Conservation (phyloP, 2,888 invertebrate species). For the Tinea pellionella region DNA sequence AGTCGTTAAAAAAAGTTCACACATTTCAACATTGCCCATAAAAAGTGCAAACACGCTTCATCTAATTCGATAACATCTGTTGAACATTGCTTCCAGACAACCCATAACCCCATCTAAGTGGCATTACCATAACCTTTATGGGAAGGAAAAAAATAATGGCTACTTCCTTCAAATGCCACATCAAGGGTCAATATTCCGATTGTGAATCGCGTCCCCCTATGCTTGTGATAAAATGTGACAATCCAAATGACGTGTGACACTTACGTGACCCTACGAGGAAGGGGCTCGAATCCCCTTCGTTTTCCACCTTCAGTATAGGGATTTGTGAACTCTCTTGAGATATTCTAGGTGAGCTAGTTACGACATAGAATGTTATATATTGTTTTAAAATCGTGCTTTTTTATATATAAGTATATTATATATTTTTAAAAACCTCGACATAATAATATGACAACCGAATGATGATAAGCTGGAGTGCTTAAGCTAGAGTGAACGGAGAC, state of each 20-base stretch:
- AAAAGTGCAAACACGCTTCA: constrained; percentile 11
- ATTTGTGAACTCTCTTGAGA: constrained; percentile 38
- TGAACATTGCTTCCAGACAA: constrained; percentile 34
- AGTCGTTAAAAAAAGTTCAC: neutral
- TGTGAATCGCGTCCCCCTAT: constrained; percentile 17
- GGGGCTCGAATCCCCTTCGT: constrained; percentile 32
- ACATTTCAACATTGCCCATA: constrained; percentile 1
- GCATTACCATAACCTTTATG: constrained; percentile 63
- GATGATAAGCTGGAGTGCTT: too few relatives aligned
- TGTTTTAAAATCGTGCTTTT: neutral
- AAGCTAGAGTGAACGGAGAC: too few relatives aligned
- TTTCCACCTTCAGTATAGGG: constrained; percentile 26
- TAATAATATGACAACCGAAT: too few relatives aligned
- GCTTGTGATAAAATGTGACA: constrained; percentile 65
- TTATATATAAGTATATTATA: too few relatives aligned
- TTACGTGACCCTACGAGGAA: constrained; percentile 39
- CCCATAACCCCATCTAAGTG: constrained; percentile 45
- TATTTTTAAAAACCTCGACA: too few relatives aligned
- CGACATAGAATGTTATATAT: neutral
- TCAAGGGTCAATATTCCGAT: constrained; percentile 34
- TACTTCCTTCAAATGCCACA: constrained; percentile 37
- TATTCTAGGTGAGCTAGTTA: constrained; percentile 32
- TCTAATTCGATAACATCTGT: constrained; percentile 43
- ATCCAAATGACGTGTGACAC: constrained; percentile 64
- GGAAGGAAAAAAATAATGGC: constrained; percentile 56